A percentile compares a stretch with the other conserved stretches of the same genome.
phyloP scores from a whole-genome alignment of 2,888 invertebrate genomes.

The Galeopsomyia nigrocyanea region DNA sequence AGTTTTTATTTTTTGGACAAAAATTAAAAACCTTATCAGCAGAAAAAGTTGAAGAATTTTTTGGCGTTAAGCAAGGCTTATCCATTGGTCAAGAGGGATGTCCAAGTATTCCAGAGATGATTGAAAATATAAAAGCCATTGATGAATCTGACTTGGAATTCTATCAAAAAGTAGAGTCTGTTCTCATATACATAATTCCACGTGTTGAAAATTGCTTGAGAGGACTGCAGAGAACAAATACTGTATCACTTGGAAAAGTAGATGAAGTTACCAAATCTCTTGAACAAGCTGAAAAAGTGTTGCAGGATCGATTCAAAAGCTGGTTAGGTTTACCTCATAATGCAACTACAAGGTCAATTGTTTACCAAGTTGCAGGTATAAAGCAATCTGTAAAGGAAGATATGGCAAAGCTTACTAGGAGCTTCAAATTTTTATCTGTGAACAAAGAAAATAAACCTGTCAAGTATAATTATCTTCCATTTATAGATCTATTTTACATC shows the following conservation, averaged over 20 bases:
- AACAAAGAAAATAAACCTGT: not conserved
- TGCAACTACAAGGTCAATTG: slow-evolving; percentile 53
- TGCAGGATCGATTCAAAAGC: slow-evolving; percentile 51
- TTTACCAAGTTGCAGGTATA: slow-evolving; percentile 1
- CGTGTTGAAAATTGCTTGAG: slow-evolving; percentile 55
- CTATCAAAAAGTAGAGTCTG: slow-evolving; percentile 51
- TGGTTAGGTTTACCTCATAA: slow-evolving; percentile 59
- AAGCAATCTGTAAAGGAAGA: too few relatives aligned
- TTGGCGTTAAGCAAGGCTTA: slow-evolving; percentile 59
- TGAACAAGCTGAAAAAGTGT: slow-evolving; percentile 48
- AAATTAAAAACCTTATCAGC: slow-evolving; percentile 45
- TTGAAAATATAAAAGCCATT: slow-evolving; percentile 41
- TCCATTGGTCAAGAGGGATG: slow-evolving; percentile 50
- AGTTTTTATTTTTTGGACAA: slow-evolving; percentile 49
- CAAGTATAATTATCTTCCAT: slow-evolving; percentile 11
- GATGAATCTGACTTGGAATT: slow-evolving; percentile 46
- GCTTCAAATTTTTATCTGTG: too few relatives aligned
- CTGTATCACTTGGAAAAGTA: slow-evolving; percentile 29
- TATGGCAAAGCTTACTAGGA: too few relatives aligned
- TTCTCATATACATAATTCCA: slow-evolving; percentile 54
- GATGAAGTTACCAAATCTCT: slow-evolving; percentile 48
- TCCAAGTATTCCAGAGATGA: slow-evolving; percentile 48
- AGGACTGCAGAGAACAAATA: slow-evolving; percentile 41
- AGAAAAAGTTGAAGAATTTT: slow-evolving; percentile 55
- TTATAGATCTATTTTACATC: slow-evolving; percentile 30